These are phyloP conservation scores for Zaprionus africanus DNA, from an alignment of 1,140 invertebrate genomes.

Conservation along the genomic window DNA sequence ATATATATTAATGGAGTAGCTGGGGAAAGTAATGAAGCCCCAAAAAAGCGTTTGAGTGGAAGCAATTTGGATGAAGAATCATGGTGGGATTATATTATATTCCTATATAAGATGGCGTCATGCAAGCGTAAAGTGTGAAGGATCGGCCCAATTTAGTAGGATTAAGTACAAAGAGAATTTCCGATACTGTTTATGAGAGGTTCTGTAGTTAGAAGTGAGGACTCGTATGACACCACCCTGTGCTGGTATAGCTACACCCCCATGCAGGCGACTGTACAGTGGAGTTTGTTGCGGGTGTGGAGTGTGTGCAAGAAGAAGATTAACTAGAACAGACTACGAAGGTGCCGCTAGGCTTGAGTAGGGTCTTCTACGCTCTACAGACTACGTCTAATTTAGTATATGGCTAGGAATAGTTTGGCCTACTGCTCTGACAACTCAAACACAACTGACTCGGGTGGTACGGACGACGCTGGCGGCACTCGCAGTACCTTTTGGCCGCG, in stretches of 20 bases:
- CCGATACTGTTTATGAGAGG: too few species aligned
- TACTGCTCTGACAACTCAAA: conserved; percentile 85
- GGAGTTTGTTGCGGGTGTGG: conserved; percentile 1
- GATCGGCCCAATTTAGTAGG: background rate
- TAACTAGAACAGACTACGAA: conserved; percentile 6
- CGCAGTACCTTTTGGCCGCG: conserved; percentile 84
- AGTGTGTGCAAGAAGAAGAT: conserved; percentile 8
- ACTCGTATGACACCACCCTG: conserved; percentile 2
- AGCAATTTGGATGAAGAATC: background rate
- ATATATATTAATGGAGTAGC: background rate
- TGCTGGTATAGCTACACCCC: background rate
- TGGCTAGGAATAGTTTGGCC: conserved; percentile 60
- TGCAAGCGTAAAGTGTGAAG: background rate
- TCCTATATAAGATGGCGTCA: background rate
- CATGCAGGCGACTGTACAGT: conserved; percentile 8
- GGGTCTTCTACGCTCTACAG: conserved; percentile 36
- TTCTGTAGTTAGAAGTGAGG: background rate
- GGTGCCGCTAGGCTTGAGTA: conserved; percentile 12
- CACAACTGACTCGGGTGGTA: conserved; percentile 84
- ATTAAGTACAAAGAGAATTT: background rate
- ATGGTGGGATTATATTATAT: background rate
- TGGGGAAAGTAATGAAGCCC: background rate
- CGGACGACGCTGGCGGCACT: conserved; percentile 82
- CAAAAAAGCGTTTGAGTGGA: background rate
- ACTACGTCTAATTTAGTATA: conserved; percentile 47